A percentile compares a stretch with the other conserved stretches of the same genome.
Conservation (phyloP, 2,113 vertebrate species). For the Bos indicus region DNA sequence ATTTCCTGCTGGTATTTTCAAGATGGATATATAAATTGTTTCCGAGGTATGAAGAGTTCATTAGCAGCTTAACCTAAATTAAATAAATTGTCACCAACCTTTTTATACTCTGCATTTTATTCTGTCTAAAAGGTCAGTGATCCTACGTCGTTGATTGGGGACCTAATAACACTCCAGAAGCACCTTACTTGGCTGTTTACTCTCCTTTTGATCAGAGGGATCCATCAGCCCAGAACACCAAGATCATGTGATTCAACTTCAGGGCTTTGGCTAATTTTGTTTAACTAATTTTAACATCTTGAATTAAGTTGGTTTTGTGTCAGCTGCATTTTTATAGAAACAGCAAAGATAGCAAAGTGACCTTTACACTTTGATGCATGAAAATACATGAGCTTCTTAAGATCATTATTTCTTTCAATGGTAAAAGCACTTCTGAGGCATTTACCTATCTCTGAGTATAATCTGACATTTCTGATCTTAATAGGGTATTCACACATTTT, state of each 20-base stretch:
- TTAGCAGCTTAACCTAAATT: neutral
- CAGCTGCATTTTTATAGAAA: neutral
- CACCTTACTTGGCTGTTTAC: neutral
- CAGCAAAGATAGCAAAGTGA: neutral
- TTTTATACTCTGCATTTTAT: neutral
- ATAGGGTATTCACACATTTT: neutral
- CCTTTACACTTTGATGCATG: neutral
- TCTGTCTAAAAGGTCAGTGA: neutral
- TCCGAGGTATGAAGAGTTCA: neutral
- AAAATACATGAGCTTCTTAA: neutral
- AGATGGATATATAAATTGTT: neutral
- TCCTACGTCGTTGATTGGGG: neutral
- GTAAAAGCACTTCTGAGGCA: neutral
- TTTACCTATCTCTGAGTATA: neutral
- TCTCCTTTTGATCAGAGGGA: neutral
- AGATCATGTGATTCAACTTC: neutral
- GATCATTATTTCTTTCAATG: neutral
- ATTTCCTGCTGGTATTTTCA: neutral
- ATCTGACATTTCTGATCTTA: conserved; percentile 6
- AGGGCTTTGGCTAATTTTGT: neutral
- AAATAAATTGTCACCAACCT: neutral
- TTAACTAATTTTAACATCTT: conserved; percentile 12
- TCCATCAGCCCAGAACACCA: neutral
- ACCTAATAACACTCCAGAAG: neutral
- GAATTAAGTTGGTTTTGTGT: conserved; percentile 1